Evolutionary conservation across 53 echinoderm and acorn worm genomes (phyloP), one percentile per base, ranked within the genome.

Genomic region (Zoroaster sp.): DNA sequence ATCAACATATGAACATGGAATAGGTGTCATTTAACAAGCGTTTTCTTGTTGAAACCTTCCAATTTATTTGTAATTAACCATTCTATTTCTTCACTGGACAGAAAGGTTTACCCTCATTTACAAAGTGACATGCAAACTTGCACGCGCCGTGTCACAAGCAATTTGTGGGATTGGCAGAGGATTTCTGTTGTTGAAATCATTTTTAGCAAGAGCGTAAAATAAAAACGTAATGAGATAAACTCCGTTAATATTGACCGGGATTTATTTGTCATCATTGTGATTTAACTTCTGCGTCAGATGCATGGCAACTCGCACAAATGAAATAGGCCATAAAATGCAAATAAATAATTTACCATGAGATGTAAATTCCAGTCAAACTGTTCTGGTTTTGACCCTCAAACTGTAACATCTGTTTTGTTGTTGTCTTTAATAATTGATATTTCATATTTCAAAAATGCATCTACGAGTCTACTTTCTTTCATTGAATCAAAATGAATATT

Each of bases 21-120:
- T 85, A 20, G 85, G 85, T 85, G 85, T 85, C 72, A 85, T 85
- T 71, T 85, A 81, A 67, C 81, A 42, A 66, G 35, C 15, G 66
- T 66, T 82, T 41, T 41, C 68, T 67, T 68, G 18, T 45, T 41
- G 35, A 66, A 43, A 38, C 54, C 40, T 18, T 39, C 67, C 66
- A 46, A 66, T 82, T 80, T 80, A 66, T 65, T 80, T 66, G 66
- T 30, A 80, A 54, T 78, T 52, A 63, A 25, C 65, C 36, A 33
- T 46, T 15, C 82, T 82, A 43, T 28, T 25, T 6, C 1, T 42
- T 41, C 18, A 39, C 40, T 17, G 5, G 82, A 43, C 47, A 44
- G 18, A 17, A 32, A 40, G 30, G 40, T 43, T 1, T 21, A 5
- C 30, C 45, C 67, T 68, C 82, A 67, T 82, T 75, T 82, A 41